Evolutionary conservation across 92 coral and sea anemone genomes (phyloP).

Genomic region (Desmophyllum pertusum): DNA sequence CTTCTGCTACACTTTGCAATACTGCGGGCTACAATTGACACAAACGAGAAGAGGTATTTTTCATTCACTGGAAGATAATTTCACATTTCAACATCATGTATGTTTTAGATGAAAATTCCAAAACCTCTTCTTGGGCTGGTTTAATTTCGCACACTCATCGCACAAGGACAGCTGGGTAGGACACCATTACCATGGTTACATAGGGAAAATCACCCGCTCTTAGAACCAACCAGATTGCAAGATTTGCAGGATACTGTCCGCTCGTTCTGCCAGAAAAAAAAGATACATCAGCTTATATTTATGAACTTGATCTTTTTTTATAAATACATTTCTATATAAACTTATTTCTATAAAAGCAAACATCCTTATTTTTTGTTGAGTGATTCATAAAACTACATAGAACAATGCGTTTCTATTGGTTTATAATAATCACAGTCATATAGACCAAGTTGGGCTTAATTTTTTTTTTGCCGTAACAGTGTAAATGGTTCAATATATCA

Average conservation of each 20-base stretch:
- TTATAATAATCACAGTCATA: too few relatives aligned
- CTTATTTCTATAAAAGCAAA: background rate
- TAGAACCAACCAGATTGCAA: background rate
- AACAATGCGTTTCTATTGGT: too few relatives aligned
- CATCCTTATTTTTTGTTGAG: background rate
- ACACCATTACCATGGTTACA: background rate
- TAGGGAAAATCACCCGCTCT: too few relatives aligned
- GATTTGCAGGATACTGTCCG: background rate
- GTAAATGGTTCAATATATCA: background rate
- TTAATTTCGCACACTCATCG: background rate
- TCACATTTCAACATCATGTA: background rate
- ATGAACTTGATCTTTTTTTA: too few relatives aligned
- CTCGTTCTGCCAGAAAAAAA: background rate
- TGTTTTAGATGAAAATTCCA: background rate
- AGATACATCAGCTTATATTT: background rate
- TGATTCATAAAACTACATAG: too few relatives aligned
- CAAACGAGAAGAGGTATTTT: too few relatives aligned
- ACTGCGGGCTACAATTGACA: too few relatives aligned
- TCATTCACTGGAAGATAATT: background rate
- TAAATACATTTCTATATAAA: too few relatives aligned
- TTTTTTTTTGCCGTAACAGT: too few relatives aligned
- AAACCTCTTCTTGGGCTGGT: background rate
- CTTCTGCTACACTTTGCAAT: too few relatives aligned
- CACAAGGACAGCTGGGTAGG: background rate
- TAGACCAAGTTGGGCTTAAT: too few relatives aligned